Percentiles rank a stretch among this genome's conserved stretches.
Evolutionary conservation across 2,797 vertebrate species (phyloP).

Genomic region (Sternarchorhynchus goeldii): DNA sequence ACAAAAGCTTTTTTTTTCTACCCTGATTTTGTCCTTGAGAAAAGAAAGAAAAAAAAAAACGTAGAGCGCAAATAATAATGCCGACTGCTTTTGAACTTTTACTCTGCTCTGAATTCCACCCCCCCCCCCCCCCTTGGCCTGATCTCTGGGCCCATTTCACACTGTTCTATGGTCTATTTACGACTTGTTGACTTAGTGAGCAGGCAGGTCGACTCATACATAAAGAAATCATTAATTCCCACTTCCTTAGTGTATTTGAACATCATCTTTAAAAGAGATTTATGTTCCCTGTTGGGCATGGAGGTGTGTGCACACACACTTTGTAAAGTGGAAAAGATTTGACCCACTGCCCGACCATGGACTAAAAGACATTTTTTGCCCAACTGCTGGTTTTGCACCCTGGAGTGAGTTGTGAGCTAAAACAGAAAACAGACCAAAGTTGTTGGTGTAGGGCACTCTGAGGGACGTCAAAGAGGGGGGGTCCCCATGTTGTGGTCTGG

Average conservation of each 20-base stretch:
- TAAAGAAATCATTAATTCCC: conserved; percentile 16
- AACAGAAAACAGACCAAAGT: conserved; percentile 5
- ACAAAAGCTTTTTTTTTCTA: not conserved
- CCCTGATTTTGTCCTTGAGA: not conserved
- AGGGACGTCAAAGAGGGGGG: not conserved
- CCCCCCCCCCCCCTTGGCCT: not conserved
- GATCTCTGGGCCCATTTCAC: not conserved
- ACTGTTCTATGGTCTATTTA: conserved; percentile 8
- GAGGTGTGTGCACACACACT: not conserved
- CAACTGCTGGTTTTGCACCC: not conserved
- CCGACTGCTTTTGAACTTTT: too few relatives aligned
- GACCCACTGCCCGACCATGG: not conserved
- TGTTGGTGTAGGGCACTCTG: not conserved
- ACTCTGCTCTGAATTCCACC: not conserved
- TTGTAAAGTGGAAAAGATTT: conserved; percentile 15
- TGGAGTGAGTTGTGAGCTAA: conserved; percentile 6
- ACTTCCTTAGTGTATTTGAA: conserved; percentile 16
- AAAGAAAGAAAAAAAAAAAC: not conserved
- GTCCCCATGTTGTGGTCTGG: conserved; percentile 19
- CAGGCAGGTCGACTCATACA: not conserved
- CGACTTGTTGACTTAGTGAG: conserved; percentile 2
- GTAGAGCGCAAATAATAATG: not conserved
- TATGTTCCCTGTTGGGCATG: conserved; percentile 9
- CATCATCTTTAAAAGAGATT: conserved; percentile 9
- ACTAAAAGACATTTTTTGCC: conserved; percentile 37